Evolutionary conservation across 2,888 invertebrate species (phyloP), one percentile per base, ranked within the genome.

Genomic region (Stegana nigrithorax): DNA sequence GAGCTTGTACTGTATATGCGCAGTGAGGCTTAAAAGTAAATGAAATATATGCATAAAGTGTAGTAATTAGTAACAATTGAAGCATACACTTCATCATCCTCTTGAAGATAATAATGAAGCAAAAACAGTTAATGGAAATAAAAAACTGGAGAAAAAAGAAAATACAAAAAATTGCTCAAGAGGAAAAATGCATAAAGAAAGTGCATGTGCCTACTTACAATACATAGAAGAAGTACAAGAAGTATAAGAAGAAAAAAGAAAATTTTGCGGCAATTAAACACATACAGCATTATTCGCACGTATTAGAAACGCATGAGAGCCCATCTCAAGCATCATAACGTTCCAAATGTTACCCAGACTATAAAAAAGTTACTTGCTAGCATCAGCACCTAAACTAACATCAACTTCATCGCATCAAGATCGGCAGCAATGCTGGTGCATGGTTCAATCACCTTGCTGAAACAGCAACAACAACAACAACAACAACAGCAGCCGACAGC

Each of bases 121-220:
- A 42, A 14, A 26, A 29, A 14, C 42, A 36, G 67, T 58, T 64
- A 53, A 56, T 62, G 66, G 62, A 66, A 45, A 57, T 36, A 19
- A 57, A 65, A 67, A 62, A 50, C 23, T 23, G 23, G 12, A 17
- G 12, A 21, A 17, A 2, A 21, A 21, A 3, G 1, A 50, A 2
- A 3, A 12, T 21, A 21, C 50, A 47, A 42, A 39, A 14, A 45
- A 29, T 65, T 56, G 10, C 39, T 21, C 27, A 63, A 29, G 25
- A 25, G n/a, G 2, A 12, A 17, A 29, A 32, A 62, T 55, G 32
- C 17, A 60, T n/a, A 25, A 26, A 53, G 50, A 12, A 32, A n/a
- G 8, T 32, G 32, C 32, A 32, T 32, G 32, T 32, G 32, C 32
- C 32, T 12, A 12, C 10, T 8, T n/a, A 32, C 32, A 32, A 8